Conservation (phyloP, 2,113 vertebrate species). For the Cinclus cinclus region DNA sequence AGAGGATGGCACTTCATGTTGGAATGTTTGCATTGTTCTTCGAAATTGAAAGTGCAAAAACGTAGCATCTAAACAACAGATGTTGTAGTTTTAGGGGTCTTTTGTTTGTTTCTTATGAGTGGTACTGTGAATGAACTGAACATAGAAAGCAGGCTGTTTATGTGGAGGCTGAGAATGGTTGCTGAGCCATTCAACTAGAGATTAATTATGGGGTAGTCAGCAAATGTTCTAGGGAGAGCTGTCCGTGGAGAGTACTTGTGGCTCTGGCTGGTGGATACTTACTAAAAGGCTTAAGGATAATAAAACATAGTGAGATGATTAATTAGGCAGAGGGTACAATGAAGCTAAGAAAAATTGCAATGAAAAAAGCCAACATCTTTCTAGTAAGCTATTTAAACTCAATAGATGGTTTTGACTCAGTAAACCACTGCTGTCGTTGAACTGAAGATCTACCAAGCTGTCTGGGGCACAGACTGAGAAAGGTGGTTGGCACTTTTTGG, state of each 20-base stretch:
- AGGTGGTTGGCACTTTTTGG: neutral
- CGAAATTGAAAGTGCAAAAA: neutral
- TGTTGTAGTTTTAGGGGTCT: neutral
- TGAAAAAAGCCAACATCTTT: neutral
- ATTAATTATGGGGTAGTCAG: neutral
- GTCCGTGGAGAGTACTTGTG: neutral
- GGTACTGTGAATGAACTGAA: neutral
- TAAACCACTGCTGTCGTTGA: neutral
- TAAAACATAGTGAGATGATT: neutral
- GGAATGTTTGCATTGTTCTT: neutral
- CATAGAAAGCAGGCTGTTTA: neutral
- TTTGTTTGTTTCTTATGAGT: neutral
- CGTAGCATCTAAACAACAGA: neutral
- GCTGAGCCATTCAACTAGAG: neutral
- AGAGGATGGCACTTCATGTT: neutral
- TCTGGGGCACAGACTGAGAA: neutral
- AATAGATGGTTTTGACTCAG: neutral
- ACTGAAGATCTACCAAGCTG: neutral
- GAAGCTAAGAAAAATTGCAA: neutral
- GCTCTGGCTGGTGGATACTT: neutral
- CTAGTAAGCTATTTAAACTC: neutral
- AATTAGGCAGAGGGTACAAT: neutral
- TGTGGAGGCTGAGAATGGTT: neutral
- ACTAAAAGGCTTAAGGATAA: neutral
- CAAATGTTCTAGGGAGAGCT: neutral